These are phyloP conservation scores for Mungos mungo DNA, from an alignment of 2,113 vertebrate species.

Conservation along the genomic window DNA sequence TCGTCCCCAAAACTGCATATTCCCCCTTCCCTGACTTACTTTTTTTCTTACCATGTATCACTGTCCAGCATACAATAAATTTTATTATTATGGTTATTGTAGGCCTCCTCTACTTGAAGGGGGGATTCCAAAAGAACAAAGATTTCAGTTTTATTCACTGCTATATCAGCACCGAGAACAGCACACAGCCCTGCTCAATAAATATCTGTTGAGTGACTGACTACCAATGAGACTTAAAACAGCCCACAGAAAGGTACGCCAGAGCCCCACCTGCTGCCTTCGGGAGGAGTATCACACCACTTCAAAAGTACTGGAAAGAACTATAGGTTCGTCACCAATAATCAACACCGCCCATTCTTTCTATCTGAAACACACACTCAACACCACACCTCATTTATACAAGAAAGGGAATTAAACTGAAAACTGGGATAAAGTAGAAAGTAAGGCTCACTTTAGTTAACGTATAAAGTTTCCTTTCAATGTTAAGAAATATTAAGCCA, in stretches of 20 bases:
- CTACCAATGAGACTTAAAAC: neutral
- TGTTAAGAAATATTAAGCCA: conserved; percentile 30
- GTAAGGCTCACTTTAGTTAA: conserved; percentile 23
- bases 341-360: neutral
- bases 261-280: neutral
- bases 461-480: neutral
- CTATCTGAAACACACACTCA: neutral
- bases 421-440: neutral
- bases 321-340: neutral
- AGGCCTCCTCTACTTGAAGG: neutral
- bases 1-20: neutral
- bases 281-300: neutral
- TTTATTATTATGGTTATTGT: neutral
- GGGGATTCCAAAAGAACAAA: neutral
- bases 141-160: neutral
- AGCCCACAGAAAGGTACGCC: neutral
- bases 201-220: neutral
- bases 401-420: neutral
- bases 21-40: neutral
- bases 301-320: neutral
- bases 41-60: neutral
- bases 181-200: neutral
- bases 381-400: neutral
- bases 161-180: neutral
- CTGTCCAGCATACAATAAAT: neutral